Conservation (phyloP, 2,888 invertebrate genomes). For the Plusia festucae region DNA sequence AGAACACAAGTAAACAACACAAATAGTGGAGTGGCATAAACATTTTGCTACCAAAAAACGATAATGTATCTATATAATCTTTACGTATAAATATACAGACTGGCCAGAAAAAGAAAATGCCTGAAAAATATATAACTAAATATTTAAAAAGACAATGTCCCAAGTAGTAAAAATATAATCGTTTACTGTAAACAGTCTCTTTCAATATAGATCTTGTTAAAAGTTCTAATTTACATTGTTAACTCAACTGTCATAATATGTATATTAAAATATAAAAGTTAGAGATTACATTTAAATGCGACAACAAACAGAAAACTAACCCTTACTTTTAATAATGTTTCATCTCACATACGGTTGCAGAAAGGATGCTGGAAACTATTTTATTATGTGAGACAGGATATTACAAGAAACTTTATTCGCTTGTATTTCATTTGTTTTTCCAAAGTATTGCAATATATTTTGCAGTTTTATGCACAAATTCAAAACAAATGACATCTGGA, state of each 20-base stretch:
- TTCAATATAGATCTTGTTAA: neutral
- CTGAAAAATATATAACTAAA: too few species aligned
- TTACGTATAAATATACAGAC: too few species aligned
- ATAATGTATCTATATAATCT: too few species aligned
- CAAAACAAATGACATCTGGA: neutral
- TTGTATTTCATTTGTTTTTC: neutral
- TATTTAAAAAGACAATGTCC: too few species aligned
- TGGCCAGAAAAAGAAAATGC: too few species aligned
- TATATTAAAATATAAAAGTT: neutral
- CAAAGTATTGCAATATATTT: neutral
- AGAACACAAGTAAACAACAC: neutral
- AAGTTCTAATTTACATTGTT: neutral
- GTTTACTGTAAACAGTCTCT: too few species aligned
- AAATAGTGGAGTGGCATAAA: neutral
- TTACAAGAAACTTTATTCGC: neutral
- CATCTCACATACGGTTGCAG: neutral
- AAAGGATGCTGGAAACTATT: neutral
- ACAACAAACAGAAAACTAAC: neutral
- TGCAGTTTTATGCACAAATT: neutral
- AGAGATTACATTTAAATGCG: neutral
- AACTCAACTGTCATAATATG: neutral
- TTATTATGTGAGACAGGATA: conserved; percentile 3
- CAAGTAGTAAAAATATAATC: too few species aligned
- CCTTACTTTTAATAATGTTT: neutral
- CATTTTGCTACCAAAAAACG: too few species aligned